These are phyloP conservation scores for Tenualosa ilisha DNA, from an alignment of 2,797 vertebrate genomes.

Conservation along the genomic window DNA sequence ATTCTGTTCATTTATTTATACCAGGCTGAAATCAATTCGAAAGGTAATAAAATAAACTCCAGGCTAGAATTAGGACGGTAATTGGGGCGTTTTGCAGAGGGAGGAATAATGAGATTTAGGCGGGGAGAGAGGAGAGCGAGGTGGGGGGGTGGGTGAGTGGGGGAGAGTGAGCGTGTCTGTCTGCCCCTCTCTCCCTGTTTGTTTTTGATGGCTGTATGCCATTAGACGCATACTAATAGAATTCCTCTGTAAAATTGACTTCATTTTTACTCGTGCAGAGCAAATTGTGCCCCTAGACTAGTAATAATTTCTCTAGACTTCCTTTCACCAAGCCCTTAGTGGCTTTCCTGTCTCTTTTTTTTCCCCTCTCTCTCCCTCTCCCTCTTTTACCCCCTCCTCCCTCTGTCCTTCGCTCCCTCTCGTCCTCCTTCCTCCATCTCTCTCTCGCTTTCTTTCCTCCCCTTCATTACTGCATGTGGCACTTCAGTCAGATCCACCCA, in stretches of 20 bases:
- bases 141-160: slow-evolving; percentile 52
- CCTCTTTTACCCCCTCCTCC: too few relatives aligned
- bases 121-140: slow-evolving; percentile 51
- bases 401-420: background rate
- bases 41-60: slow-evolving; percentile 65
- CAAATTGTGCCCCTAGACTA: slow-evolving; percentile 67
- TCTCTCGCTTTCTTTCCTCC: background rate
- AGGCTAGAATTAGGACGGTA: slow-evolving; percentile 71
- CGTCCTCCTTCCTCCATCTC: background rate
- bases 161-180: slow-evolving; percentile 53
- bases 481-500: background rate
- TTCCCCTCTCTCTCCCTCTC: background rate
- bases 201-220: slow-evolving; percentile 71
- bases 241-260: slow-evolving; percentile 73
- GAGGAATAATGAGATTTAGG: slow-evolving; percentile 55
- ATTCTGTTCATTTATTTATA: slow-evolving; percentile 59
- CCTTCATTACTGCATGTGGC: background rate
- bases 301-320: slow-evolving; percentile 58
- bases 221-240: slow-evolving; percentile 72
- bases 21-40: slow-evolving; percentile 57
- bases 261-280: slow-evolving; percentile 60
- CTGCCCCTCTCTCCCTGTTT: slow-evolving; percentile 60
- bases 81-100: slow-evolving; percentile 66
- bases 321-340: slow-evolving; percentile 37
- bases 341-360: background rate